Conservation (phyloP, 2,888 invertebrate genomes). For the Smittia sp. region DNA sequence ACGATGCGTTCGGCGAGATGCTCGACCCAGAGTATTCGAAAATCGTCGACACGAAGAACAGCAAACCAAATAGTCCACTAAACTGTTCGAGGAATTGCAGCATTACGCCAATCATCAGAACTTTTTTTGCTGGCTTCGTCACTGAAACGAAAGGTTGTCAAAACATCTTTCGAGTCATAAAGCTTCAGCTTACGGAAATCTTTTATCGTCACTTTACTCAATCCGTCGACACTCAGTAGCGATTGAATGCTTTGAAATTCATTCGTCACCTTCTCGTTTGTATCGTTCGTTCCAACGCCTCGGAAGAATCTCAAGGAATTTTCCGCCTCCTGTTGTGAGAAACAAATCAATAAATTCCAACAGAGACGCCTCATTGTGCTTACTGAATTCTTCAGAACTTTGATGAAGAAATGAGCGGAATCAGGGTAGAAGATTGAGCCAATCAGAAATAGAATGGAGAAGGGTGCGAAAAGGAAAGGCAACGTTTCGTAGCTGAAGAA, state of each 20-base stretch:
- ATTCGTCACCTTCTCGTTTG: not conserved
- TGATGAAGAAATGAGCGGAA: not conserved
- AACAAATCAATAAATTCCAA: not conserved
- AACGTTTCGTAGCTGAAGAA: not conserved
- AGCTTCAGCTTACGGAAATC: not conserved
- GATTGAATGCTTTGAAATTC: conserved; percentile 1
- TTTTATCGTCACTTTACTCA: not conserved
- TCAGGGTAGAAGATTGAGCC: not conserved
- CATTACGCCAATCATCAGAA: not conserved
- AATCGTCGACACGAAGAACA: conserved; percentile 51
- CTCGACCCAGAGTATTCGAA: conserved; percentile 50
- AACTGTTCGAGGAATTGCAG: conserved; percentile 12
- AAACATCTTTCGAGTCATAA: not conserved
- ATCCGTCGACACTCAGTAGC: not conserved
- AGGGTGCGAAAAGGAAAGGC: not conserved
- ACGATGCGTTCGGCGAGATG: conserved; percentile 47
- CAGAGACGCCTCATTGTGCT: not conserved
- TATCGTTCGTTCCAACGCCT: not conserved
- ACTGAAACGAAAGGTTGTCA: not conserved
- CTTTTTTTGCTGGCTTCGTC: conserved; percentile 7
- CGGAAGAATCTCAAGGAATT: not conserved
- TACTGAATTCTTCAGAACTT: not conserved
- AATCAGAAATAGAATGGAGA: not conserved
- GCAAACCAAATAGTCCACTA: conserved; percentile 50
- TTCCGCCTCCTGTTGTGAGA: not conserved